phyloP scores from a whole-genome alignment of 35 echinoderm and acorn worm species.

The Chiridota heheva region DNA sequence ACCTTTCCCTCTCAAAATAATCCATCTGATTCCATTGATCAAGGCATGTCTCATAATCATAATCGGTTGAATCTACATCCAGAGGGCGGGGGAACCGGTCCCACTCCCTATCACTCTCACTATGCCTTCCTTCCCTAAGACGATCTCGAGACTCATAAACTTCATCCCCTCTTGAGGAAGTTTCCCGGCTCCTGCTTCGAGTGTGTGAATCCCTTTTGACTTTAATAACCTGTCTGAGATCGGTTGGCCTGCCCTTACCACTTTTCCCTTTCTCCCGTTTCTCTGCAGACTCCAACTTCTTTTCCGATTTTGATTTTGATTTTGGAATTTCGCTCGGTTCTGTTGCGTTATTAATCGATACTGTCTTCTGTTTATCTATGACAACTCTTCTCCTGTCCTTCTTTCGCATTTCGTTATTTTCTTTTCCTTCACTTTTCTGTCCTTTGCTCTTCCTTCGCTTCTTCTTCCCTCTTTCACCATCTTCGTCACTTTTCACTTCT shows the following conservation, averaged over 20 bases:
- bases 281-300: neutral
- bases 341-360: neutral
- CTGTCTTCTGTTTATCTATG: constrained; percentile 29
- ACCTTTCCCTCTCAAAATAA: constrained; percentile 26
- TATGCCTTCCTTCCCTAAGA: neutral
- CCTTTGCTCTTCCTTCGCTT: neutral
- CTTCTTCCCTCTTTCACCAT: neutral
- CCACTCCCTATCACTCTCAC: constrained; percentile 13
- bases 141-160: constrained; percentile 2
- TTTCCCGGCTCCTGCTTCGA: neutral
- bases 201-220: constrained; percentile 38
- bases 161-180: constrained; percentile 10
- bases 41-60: constrained; percentile 40
- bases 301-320: neutral
- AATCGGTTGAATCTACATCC: constrained; percentile 1
- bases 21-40: constrained; percentile 39
- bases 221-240: constrained; percentile 29
- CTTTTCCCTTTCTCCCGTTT: neutral
- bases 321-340: neutral
- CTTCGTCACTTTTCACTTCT: constrained; percentile 62
- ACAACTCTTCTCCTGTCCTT: constrained; percentile 21
- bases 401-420: constrained; percentile 8
- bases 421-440: constrained; percentile 27
- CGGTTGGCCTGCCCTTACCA: constrained; percentile 1
- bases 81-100: constrained; percentile 1